Evolutionary conservation across 2,797 vertebrate genomes (phyloP).

Genomic region (Lacerta bilineata): DNA sequence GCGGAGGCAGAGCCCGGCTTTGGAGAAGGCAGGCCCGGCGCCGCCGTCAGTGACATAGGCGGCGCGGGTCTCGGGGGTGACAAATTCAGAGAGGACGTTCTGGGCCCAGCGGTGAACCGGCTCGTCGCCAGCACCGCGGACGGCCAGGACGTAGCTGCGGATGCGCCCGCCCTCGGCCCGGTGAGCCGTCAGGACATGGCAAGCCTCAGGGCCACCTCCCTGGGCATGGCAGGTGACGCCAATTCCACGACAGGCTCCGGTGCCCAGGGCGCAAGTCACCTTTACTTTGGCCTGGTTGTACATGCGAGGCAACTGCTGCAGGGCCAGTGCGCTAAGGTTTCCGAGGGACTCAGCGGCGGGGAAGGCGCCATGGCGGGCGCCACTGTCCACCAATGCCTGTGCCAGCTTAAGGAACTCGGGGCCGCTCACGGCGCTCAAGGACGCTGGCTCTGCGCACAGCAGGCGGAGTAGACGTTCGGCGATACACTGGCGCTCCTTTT

Average conservation of each 20-base stretch:
- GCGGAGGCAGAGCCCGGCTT: conserved; percentile 91
- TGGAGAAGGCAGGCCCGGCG: conserved; percentile 88
- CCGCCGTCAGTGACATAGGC: conserved; percentile 95
- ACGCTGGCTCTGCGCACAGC: too few species aligned
- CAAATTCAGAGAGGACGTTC: conserved; percentile 98
- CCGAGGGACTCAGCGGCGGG: conserved; percentile 95
- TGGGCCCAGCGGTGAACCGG: conserved; percentile 98
- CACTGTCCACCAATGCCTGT: conserved; percentile 96
- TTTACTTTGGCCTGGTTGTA: conserved; percentile 99
- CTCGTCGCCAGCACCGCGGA: conserved; percentile 91
- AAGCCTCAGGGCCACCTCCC: conserved; percentile 90
- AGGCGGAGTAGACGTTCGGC: too few species aligned
- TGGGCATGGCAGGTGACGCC: conserved; percentile 97
- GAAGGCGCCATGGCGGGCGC: conserved; percentile 95
- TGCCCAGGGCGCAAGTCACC: conserved; percentile 96
- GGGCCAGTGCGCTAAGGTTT: conserved; percentile 94
- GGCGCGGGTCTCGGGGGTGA: conserved; percentile 97
- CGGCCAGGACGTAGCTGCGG: conserved; percentile 93
- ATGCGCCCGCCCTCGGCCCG: conserved; percentile 95
- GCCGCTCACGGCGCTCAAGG: conserved; percentile 74
- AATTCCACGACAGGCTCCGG: conserved; percentile 93
- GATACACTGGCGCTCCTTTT: too few species aligned
- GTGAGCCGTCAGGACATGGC: conserved; percentile 94
- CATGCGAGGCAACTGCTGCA: conserved; percentile 97
- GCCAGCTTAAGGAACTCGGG: conserved; percentile 97